Conservation (phyloP, 2,113 vertebrate species). For the Bubalus kerabau region DNA sequence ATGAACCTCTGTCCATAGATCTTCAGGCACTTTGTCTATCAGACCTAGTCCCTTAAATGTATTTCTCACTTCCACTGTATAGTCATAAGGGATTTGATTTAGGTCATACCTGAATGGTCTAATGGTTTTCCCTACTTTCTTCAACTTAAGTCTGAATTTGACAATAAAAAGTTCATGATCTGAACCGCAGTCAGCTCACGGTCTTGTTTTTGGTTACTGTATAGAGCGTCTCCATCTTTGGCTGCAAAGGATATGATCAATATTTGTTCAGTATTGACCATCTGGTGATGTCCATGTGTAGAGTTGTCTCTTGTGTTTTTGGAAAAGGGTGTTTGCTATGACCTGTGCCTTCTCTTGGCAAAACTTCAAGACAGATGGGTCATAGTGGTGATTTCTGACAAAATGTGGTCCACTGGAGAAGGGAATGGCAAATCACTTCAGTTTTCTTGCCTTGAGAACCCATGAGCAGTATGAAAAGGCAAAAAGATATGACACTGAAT, state of each 20-base stretch:
- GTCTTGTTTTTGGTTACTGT: neutral
- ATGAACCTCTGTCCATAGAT: neutral
- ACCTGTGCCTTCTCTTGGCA: neutral
- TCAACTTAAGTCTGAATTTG: neutral
- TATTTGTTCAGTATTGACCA: neutral
- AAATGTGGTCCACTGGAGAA: too few species aligned
- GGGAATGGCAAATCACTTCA: too few species aligned
- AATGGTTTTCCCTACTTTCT: neutral
- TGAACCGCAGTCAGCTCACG: neutral
- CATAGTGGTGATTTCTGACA: too few species aligned
- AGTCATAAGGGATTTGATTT: neutral
- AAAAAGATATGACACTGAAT: too few species aligned
- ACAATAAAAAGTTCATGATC: neutral
- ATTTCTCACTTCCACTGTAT: neutral
- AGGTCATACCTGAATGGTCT: neutral
- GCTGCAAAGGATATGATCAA: neutral
- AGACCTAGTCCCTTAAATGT: neutral
- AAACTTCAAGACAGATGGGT: neutral
- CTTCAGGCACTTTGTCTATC: neutral
- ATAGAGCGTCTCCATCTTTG: neutral
- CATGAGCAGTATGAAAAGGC: too few species aligned
- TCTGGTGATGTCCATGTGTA: neutral
- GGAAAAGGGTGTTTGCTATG: neutral
- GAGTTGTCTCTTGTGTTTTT: neutral
- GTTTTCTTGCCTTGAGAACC: too few species aligned